Base-by-base conservation (phyloP, 2,797 vertebrate species). In the Myoxocephalus aenaeus region DNA sequence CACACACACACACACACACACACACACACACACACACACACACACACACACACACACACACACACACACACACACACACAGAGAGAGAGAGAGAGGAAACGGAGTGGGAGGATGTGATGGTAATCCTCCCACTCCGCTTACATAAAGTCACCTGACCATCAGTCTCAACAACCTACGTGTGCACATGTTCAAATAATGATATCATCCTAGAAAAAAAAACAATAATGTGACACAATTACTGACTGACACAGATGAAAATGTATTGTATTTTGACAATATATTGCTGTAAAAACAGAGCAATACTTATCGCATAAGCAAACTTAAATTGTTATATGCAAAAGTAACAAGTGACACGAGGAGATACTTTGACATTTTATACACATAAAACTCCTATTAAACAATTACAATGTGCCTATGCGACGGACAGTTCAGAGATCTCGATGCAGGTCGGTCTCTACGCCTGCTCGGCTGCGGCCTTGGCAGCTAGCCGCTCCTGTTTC, bases 401-500 rank as follows among this genome's bases (percentile, higher is more conserved):
- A 25, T 42, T 53, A 36, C n/a, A 82, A 63, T 66, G 32, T 70
- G 61, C 44, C 79, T 11, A 75, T 8, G 74, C 5, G n/a, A 36
- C 20, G 0, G 42, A 79, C 46, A 78, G 67, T 42, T 85, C 27
- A 63, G 42, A 48, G 54, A 65, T 69, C 6, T 22, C 38, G 9
- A 27, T 75, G 69, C n/a, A 59, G 1, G 5, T 3, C 6, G 22
- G 70, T 64, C 51, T 70, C 68, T 89, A 85, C 1, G 32, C 64
- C 73, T 85, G 70, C 68, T 87, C 70, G 44, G 83, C 87, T 13
- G 86, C 86, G 61, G 89, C 91, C 38, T 3, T 61, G 42, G 88
- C 84, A 4, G 86, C 90, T 20, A 87, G 79, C 42, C 70, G 91
- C 80, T 95, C 90, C 89, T 85, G 90, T 67, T 87, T 90, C 83